Evolutionary conservation across 2,888 invertebrate genomes (phyloP), one percentile per base, ranked within the genome.

Genomic region (Ectemnius lituratus): DNA sequence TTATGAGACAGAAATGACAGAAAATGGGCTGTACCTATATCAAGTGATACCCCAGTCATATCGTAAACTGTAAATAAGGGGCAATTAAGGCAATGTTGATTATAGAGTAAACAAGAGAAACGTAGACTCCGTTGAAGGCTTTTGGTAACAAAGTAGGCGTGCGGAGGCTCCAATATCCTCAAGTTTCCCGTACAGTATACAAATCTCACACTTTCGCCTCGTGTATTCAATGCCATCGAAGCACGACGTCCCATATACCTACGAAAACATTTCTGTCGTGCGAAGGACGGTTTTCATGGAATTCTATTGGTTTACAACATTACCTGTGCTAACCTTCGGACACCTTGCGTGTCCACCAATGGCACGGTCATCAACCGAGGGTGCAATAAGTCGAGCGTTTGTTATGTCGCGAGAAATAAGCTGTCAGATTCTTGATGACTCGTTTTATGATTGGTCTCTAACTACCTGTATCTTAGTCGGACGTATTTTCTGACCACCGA

Each of bases 231-330:
- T 4, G 59, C 20, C 56, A n/a, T 37, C 18, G 37, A 27, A n/a
- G 18, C 37, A 52, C 62, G 52, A 64, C 45, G 13, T n/a, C 20
- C 0, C 58, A 46, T 49, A 65, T 64, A 70, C 52, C 61, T 49
- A 60, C 18, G 57, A 58, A 56, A 64, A 56, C 60, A 66, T 70
- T 61, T 70, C 69, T 47, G 62, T 67, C 59, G 52, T 64, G 18
- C 37, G 56, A 67, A 37, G 72, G 67, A 49, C 70, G 68, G 63
- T 62, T 75, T 79, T 82, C 78, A 59, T 47, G 62, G 80, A 79
- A 80, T 46, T 76, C 77, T 70, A 76, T 74, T 63, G 74, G 85
- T 89, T 89, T 88, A 88, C 83, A 83, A 84, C 75, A 67, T 86
- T 89, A 88, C 88, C 89, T 88, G 88, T 0, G 8, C 79, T 76